Conservation (phyloP, 2,113 vertebrate species). For the human region GRCh38 chr4:40705501-40706000, state of each 20-base stretch:
- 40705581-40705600: conserved; percentile 34
- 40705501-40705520: neutral
- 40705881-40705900: no score
- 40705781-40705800: no score
- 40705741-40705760: neutral
- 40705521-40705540: neutral
- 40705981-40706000: no score
- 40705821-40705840: no score
- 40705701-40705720: neutral
- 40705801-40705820: no score
- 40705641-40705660: neutral
- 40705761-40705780: neutral
- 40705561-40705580: neutral
- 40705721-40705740: neutral
- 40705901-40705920: no score
- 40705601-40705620: neutral
- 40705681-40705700: neutral
- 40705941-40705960: no score
- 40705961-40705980: no score
- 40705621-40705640: neutral
- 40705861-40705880: no score
- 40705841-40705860: no score
- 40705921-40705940: no score
- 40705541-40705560: neutral
- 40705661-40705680: neutral